Evolutionary conservation across 2,797 vertebrate genomes (phyloP).

Genomic region (Ispidina picta): DNA sequence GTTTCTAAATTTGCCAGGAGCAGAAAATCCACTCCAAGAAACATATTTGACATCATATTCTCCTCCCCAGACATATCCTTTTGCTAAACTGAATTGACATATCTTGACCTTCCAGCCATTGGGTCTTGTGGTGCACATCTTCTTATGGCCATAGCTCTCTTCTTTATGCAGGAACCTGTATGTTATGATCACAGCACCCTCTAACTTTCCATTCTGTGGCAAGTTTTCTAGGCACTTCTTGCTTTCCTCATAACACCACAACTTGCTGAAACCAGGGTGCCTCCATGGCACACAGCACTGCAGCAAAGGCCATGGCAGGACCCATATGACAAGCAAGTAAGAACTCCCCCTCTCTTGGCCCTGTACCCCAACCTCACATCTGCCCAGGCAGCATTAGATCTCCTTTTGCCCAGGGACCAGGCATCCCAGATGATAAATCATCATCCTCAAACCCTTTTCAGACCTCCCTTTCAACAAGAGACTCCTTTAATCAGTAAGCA

Average conservation of each 20-base stretch:
- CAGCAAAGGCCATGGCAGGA: neutral
- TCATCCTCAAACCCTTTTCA: neutral
- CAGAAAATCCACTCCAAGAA: neutral
- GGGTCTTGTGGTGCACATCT: neutral
- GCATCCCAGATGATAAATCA: neutral
- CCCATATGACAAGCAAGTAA: accelerated
- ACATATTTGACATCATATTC: neutral
- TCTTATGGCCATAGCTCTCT: neutral
- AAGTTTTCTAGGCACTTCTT: neutral
- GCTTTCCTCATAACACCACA: neutral
- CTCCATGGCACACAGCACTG: too few relatives aligned
- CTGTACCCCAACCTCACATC: accelerated
- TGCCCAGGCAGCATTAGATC: accelerated
- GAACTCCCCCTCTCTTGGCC: neutral
- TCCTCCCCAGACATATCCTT: neutral
- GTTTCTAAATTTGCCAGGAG: neutral
- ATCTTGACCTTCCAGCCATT: neutral
- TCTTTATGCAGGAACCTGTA: neutral
- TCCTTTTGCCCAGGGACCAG: neutral
- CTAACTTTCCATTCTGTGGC: neutral
- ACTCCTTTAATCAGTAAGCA: neutral
- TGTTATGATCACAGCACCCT: accelerated
- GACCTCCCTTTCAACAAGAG: neutral
- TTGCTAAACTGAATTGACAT: neutral
- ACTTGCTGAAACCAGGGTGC: neutral